phyloP scores from a whole-genome alignment of 1,140 invertebrate species.

The Manduca sexta region DNA sequence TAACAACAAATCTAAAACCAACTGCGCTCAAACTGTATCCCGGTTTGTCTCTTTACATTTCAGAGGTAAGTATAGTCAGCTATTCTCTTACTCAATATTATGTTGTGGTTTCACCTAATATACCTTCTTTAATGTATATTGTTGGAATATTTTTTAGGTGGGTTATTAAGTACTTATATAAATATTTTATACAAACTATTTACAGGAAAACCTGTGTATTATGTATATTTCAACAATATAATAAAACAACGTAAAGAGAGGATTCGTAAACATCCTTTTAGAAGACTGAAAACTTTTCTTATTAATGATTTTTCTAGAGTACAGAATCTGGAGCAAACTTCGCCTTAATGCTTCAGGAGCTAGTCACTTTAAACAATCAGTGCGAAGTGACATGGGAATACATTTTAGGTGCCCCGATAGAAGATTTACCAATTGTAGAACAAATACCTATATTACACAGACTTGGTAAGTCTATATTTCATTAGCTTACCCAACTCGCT shows the following conservation, averaged over 20 bases:
- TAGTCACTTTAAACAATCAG: constrained; percentile 78
- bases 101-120: no score
- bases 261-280: neutral
- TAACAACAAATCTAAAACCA: constrained; percentile 49
- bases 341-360: constrained; percentile 75
- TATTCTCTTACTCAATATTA: no score
- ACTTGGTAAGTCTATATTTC: constrained; percentile 76
- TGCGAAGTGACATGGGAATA: constrained; percentile 80
- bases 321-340: constrained; percentile 77
- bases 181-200: no score
- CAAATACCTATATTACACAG: constrained; percentile 86
- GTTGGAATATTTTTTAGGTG: no score
- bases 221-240: no score
- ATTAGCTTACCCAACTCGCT: no score
- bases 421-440: constrained; percentile 83
- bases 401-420: constrained; percentile 77
- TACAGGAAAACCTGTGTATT: no score
- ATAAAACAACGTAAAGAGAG: no score
- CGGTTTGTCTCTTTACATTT: constrained; percentile 54
- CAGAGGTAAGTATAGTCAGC: constrained; percentile 60
- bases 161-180: no score
- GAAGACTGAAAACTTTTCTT: no score
- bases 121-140: no score
- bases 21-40: constrained; percentile 55
- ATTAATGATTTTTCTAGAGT: no score